These are phyloP conservation scores for Carposina sasakii DNA, from an alignment of 1,140 invertebrate genomes.

Conservation along the genomic window DNA sequence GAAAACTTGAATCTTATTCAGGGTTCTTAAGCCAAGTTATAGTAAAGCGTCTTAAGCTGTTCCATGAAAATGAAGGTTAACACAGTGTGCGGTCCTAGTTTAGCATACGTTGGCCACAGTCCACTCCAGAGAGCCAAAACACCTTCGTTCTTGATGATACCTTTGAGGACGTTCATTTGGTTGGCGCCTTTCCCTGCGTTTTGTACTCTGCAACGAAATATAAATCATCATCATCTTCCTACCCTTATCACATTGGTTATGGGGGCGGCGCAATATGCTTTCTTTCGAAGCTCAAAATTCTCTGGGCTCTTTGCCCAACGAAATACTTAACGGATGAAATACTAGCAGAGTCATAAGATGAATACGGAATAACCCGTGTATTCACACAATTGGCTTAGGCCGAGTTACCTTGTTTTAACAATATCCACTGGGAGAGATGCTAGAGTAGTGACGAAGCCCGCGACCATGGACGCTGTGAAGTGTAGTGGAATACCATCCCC, in stretches of 20 bases:
- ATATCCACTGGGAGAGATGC: background rate
- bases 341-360: background rate
- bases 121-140: background rate
- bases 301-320: background rate
- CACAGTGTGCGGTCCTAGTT: background rate
- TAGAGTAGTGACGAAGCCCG: background rate
- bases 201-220: background rate
- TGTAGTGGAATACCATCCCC: background rate
- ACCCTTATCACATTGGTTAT: background rate
- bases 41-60: background rate
- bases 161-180: background rate
- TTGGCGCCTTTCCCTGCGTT: background rate
- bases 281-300: background rate
- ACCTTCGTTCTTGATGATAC: background rate
- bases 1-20: too few relatives aligned
- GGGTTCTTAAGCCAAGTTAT: background rate
- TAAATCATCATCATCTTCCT: background rate
- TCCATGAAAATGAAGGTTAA: background rate
- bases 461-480: background rate
- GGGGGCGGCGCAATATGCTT: background rate
- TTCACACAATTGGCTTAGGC: background rate
- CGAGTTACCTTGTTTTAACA: background rate
- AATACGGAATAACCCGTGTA: background rate
- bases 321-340: background rate
- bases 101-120: background rate